Evolutionary conservation across 2,113 vertebrate species (phyloP), one percentile per base, ranked within the genome.

Genomic region (Camarhynchus parvulus): DNA sequence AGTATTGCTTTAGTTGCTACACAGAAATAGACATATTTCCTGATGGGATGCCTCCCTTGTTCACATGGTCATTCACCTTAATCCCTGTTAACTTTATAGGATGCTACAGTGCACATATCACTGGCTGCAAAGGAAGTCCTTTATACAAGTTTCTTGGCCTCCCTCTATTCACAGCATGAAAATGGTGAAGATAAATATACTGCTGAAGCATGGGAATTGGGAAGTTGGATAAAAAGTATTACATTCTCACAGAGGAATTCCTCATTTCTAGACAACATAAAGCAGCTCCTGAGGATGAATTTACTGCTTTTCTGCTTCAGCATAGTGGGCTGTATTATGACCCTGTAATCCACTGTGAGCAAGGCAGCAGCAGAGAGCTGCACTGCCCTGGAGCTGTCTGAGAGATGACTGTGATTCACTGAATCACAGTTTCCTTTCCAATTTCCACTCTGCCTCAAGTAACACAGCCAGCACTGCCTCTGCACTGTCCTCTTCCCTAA

Each of bases 21-120:
- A 55, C 56, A 92, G 83, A 93, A 90, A 86, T 53, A 77, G 73
- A 53, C 15, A 3, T 25, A 62, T 41, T 83, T 89, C 92, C 85
- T 93, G 79, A 37, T 9, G 73, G 49, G 88, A 77, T 77, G 80
- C 37, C 56, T 81, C 73, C 83, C 77, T 63, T 31, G n/a, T 46
- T 94, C 86, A 68, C 61, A 68, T 42, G 90, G 85, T 79, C 83
- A 78, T 89, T 93, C 89, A 90, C 90, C 90, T 92, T 90, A 95
- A 92, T 93, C 72, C 83, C 66, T 16, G 82, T 35, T 93, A 92
- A 96, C 73, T 87, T 94, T 64, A 87, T 35, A 46, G 92, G 79
- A 92, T 61, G 81, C 90, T 81, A 27, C 42, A 83, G 49, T 20
- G 37, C 76, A 89, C 56, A 5, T 30, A 72, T 44, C 76, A 33